These are phyloP conservation scores for Siniperca chuatsi DNA, from an alignment of 2,113 vertebrate genomes.

Conservation along the genomic window DNA sequence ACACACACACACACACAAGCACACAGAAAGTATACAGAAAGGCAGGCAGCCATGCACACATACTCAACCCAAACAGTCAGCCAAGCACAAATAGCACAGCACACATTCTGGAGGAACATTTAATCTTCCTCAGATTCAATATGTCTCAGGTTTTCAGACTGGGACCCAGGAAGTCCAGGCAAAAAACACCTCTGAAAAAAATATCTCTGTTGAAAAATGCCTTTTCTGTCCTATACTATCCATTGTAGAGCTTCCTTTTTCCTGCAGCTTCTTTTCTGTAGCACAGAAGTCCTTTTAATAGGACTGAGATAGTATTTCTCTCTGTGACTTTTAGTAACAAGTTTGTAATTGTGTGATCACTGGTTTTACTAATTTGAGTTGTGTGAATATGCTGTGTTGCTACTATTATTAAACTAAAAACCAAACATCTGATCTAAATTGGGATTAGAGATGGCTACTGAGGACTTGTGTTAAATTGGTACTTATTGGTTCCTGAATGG, in stretches of 20 bases:
- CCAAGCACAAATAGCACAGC: conserved; percentile 64
- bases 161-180: conserved; percentile 52
- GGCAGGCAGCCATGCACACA: conserved; percentile 58
- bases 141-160: conserved; percentile 72
- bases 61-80: conserved; percentile 64
- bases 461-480: background rate
- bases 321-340: conserved; percentile 28
- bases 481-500: conserved; percentile 19
- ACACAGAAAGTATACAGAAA: conserved; percentile 58
- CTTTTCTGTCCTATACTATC: conserved; percentile 59
- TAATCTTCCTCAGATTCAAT: conserved; percentile 78
- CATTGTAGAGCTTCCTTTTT: conserved; percentile 38
- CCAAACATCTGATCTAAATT: background rate
- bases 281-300: conserved; percentile 40
- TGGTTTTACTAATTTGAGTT: conserved; percentile 39
- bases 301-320: conserved; percentile 44
- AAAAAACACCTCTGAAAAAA: conserved; percentile 63
- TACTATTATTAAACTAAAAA: conserved; percentile 7
- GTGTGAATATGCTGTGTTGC: background rate
- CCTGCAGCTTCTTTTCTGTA: conserved; percentile 40
- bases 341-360: conserved; percentile 33
- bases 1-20: conserved; percentile 19
- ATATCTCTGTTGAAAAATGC: conserved; percentile 63
- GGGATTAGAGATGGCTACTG: background rate
- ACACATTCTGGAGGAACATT: conserved; percentile 74